Evolutionary conservation across 1,140 invertebrate genomes (phyloP).

Genomic region (Drosophila persimilis): DNA sequence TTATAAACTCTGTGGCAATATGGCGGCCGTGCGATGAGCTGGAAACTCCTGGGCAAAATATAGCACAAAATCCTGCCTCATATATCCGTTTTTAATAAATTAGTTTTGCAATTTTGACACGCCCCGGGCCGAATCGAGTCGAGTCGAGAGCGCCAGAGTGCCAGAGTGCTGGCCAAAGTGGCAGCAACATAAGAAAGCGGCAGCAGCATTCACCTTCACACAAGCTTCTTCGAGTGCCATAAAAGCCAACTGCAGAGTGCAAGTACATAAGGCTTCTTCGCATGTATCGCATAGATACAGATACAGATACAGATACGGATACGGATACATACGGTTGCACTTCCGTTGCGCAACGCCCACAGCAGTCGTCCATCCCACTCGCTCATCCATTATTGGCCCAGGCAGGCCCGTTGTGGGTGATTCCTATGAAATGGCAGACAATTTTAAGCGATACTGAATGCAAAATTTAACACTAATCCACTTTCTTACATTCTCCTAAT

Average conservation of each 20-base stretch:
- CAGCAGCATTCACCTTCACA: conserved; percentile 34
- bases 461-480: too few relatives aligned
- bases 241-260: conserved; percentile 39
- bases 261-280: conserved; percentile 15
- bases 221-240: conserved; percentile 45
- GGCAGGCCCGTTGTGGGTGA: too few relatives aligned
- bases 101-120: conserved; percentile 55
- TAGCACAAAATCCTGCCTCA: conserved; percentile 36
- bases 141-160: too few relatives aligned
- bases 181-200: conserved; percentile 12
- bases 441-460: too few relatives aligned
- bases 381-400: not conserved
- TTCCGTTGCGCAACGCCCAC: conserved; percentile 60
- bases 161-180: conserved; percentile 10
- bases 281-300: conserved; percentile 36
- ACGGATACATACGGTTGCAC: conserved; percentile 28
- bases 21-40: conserved; percentile 40
- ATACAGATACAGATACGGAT: conserved; percentile 31
- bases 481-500: too few relatives aligned
- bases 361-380: conserved; percentile 5
- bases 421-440: too few relatives aligned
- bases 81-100: conserved; percentile 66
- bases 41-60: conserved; percentile 21
- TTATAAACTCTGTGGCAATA: conserved; percentile 53
- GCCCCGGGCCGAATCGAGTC: conserved; percentile 9